Evolutionary conservation across 2,113 vertebrate species (phyloP), one percentile per base, ranked within the genome.

Genomic region (Chaenocephalus aceratus): DNA sequence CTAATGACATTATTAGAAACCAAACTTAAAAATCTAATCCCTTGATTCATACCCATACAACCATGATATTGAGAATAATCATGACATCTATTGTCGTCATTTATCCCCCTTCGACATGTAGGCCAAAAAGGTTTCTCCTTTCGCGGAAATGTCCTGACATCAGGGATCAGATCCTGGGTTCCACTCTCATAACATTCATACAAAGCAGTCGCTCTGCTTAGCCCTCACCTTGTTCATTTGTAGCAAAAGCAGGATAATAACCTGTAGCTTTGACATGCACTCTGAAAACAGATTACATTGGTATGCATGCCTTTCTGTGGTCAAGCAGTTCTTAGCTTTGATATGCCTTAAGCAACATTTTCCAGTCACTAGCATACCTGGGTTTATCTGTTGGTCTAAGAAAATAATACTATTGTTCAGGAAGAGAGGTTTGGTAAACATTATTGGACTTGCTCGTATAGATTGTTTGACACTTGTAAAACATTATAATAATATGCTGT

Each of bases 391-490:
- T 13, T 16, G 2, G 34, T 14, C 5, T 14, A 14, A 57, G 6
- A 65, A 54, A 77, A 77, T 61, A 68, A 59, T 75, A 23, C 18
- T 10, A 62, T 71, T 56, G 52, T 64, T 69, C 61, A 41, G 54
- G 59, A 75, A 65, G 71, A 72, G 69, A 59, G 57, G 53, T 48
- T 56, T 72, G 45, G 45, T 51, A 1, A 54, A 56, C 23, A 34
- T 58, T 82, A 79, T 64, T 73, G 76, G 72, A 45, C n/a, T 49
- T 77, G 0, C 66, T 77, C 7, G 34, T 72, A 80, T 88, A 0
- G 77, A 81, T 83, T 63, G 48, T 51, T 52, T 72, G 66, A 61
- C 46, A 26, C 57, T 83, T 53, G 21, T 80, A 67, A 65, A 62
- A 58, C 48, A 18, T 2, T 76, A 72, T 21, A 79, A 75, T 79